phyloP scores from a whole-genome alignment of 2,888 invertebrate genomes.

The Eupithecia insigniata region DNA sequence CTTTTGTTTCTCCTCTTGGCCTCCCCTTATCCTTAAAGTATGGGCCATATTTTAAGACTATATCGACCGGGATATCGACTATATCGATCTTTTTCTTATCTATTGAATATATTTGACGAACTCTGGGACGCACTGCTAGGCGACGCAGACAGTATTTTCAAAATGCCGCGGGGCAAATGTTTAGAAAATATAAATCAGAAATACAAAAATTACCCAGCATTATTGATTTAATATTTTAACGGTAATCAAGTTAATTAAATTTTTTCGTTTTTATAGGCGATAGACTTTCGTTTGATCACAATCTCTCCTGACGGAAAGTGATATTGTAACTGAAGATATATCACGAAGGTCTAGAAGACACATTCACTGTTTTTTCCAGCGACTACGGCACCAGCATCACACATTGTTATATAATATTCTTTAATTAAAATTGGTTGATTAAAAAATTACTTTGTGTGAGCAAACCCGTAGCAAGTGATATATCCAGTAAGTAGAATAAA shows the following conservation, averaged over 20 bases:
- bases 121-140: neutral
- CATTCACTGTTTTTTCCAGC: neutral
- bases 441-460: neutral
- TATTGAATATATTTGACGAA: neutral
- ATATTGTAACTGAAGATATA: neutral
- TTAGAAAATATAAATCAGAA: neutral
- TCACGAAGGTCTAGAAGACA: neutral
- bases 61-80: neutral
- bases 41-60: neutral
- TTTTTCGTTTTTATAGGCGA: neutral
- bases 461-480: too few relatives aligned
- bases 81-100: too few relatives aligned
- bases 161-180: neutral
- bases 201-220: neutral
- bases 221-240: neutral
- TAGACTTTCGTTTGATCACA: neutral
- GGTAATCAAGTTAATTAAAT: neutral
- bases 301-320: neutral
- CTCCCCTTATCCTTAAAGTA: neutral
- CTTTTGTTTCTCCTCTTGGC: constrained; percentile 7
- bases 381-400: neutral
- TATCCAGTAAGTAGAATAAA: neutral
- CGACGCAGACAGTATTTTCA: neutral
- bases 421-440: neutral
- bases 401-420: neutral